Base-by-base conservation (phyloP, 2,888 invertebrate genomes). In the Branchipolynoe longqiensis region DNA sequence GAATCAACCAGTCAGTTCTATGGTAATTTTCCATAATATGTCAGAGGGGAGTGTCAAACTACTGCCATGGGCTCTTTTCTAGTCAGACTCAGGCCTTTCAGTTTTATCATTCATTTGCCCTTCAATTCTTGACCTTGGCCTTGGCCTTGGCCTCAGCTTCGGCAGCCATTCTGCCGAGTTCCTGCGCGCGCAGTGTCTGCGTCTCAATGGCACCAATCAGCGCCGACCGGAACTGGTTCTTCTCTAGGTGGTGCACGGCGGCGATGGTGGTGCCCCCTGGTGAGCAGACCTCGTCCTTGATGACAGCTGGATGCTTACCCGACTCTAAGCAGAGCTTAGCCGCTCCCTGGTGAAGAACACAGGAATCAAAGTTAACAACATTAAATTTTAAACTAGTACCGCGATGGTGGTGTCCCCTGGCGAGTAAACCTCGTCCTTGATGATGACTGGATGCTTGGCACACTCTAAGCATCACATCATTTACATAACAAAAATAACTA, bases 381-480 rank as follows among this genome's bases (percentile, higher is more conserved):
- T n/a, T n/a, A n/a, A n/a, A n/a, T n/a, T n/a, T n/a, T n/a, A n/a
- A n/a, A n/a, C n/a, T n/a, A n/a, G n/a, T n/a, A n/a, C 99, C 86
- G 97, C 96, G 22, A 98, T 97, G 0, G 98, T 98, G 18, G 97
- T 97, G 18, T 96, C 95, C 3, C 96, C 97, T 0, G 99, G 98
- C 83, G 98, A 98, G 8, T 98, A 97, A 0, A 99, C 98, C 89
- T 97, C 97, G 91, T 98, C 99, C 93, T 98, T 98, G 81, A 98
- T 94, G 54, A 95, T 95, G 0, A 96, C 98, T 0, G 98, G 98
- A 93, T 98, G 98, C 0, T 95, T 94, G 0, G 95, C 96, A 0
- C 96, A 95, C 14, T 96, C 95, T 85, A 96, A 95, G 36, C 96
- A 0, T 97, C 98, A 0, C 98, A 96, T 0, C 99, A 98, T 91